phyloP scores from a whole-genome alignment of 2,888 invertebrate species.

The Lamellibrachia columna region DNA sequence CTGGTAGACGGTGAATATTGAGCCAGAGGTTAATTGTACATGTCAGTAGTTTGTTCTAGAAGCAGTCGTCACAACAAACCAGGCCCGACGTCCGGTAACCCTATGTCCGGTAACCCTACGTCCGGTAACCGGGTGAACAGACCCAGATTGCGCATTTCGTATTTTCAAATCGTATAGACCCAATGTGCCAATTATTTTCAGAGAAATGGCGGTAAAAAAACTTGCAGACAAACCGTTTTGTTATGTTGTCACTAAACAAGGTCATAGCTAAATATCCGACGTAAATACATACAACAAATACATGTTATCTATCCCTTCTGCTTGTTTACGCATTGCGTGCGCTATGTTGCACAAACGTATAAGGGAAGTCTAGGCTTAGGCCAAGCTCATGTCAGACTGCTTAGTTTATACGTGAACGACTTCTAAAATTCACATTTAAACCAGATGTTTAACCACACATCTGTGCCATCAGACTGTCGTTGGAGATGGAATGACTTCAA shows the following conservation, averaged over 20 bases:
- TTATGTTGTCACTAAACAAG: background rate
- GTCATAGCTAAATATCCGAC: too few relatives aligned
- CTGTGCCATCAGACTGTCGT: background rate
- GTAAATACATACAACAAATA: background rate
- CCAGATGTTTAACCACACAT: background rate
- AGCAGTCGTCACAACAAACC: background rate
- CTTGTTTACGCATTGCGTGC: background rate
- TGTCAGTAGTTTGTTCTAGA: background rate
- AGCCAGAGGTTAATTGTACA: background rate
- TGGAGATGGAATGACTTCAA: background rate
- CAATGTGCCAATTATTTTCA: background rate
- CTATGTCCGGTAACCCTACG: background rate
- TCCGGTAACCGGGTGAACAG: background rate
- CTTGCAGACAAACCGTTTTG: background rate
- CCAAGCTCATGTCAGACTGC: background rate
- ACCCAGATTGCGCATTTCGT: background rate
- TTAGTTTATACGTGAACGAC: background rate
- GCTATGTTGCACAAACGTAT: background rate
- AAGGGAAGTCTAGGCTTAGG: background rate
- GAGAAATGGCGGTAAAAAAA: background rate
- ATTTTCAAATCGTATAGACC: background rate
- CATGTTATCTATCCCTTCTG: background rate
- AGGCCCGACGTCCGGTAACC: background rate
- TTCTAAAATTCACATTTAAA: background rate
- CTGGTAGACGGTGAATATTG: background rate